Base-by-base conservation (phyloP, 2,888 invertebrate species). In the Tinea semifulvella region DNA sequence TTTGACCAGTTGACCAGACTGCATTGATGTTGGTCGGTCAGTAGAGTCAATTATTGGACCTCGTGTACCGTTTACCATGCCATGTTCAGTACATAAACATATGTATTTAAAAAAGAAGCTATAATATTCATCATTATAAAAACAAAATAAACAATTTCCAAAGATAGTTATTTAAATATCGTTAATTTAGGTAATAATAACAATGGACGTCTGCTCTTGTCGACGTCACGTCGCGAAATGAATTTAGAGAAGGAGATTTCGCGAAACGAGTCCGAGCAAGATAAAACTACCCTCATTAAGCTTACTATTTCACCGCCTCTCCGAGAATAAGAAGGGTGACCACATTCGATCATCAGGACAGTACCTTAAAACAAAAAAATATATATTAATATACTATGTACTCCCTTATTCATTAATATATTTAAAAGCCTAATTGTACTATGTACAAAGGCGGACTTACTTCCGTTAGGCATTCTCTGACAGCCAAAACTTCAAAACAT, bases 201-300 rank as follows among this genome's bases (percentile, higher is more conserved):
- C 40, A 40, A 40, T 22, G 11, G 40, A 40, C 40, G 40, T 40
- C 40, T 22, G 19, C 22, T 22, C 40, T 11, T 22, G 13, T 22
- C 40, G 22, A 40, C 40, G 40, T 40, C 40, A 40, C 20, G 13
- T 20, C 40, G 22, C 13, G 11, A 40, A 40, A 40, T 40, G 40
- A 40, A 40, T 40, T 40, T 40, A 22, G 22, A 20, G 22, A 40
- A 40, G 22, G 40, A 40, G 40, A 22, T 22, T 20, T 19, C 40
- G 20, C 22, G 40, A 38, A 38, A 38, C 16, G 38, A 40, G 40
- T 40, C 40, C 22, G 13, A 20, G 40, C 22, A 22, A 40, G 40
- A 40, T 40, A 40, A 40, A 40, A 40, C 40, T 40, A 40, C 40
- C 40, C 40, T 40, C 40, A 40, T 40, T 40, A 40, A 40, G 40